A percentile compares a stretch with the other conserved stretches of the same genome.
These are phyloP conservation scores for Cottus gobio DNA, from an alignment of 2,113 vertebrate genomes.

Conservation along the genomic window DNA sequence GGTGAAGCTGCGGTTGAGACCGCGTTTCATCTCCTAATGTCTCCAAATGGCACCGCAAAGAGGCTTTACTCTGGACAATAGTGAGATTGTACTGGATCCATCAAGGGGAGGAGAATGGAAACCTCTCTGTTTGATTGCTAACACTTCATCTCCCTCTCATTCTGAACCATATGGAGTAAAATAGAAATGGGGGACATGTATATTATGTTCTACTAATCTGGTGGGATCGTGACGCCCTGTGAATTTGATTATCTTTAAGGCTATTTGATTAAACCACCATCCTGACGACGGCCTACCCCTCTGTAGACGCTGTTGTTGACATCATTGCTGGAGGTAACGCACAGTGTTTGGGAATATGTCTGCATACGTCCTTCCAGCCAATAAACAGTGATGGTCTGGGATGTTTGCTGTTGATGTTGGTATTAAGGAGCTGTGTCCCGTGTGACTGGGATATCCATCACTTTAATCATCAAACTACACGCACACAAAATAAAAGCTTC, in stretches of 20 bases:
- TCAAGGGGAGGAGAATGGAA: constrained; percentile 35
- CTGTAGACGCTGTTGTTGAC: not conserved
- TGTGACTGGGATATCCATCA: not conserved
- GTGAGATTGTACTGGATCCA: constrained; percentile 55
- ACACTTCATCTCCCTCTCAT: constrained; percentile 32
- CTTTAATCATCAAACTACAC: not conserved
- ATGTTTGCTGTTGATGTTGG: not conserved
- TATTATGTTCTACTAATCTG: constrained; percentile 4
- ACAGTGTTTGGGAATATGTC: constrained; percentile 7
- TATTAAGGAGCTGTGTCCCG: constrained; percentile 9
- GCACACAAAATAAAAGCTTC: not conserved
- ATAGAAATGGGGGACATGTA: not conserved
- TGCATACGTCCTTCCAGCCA: not conserved
- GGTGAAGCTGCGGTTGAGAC: constrained; percentile 24
- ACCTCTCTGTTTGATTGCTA: constrained; percentile 57
- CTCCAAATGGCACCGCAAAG: constrained; percentile 55
- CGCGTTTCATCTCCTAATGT: constrained; percentile 61
- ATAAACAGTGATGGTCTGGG: constrained; percentile 23
- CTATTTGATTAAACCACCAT: not conserved
- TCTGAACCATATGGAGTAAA: not conserved
- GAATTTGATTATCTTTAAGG: constrained; percentile 18
- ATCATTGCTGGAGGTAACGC: not conserved
- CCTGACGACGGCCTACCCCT: not conserved
- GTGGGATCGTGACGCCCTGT: constrained; percentile 2
- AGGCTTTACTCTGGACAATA: constrained; percentile 63